Percentiles rank a stretch among this genome's conserved stretches.
These are phyloP conservation scores for Myxocyprinus asiaticus DNA, from an alignment of 2,113 vertebrate genomes.

Conservation along the genomic window DNA sequence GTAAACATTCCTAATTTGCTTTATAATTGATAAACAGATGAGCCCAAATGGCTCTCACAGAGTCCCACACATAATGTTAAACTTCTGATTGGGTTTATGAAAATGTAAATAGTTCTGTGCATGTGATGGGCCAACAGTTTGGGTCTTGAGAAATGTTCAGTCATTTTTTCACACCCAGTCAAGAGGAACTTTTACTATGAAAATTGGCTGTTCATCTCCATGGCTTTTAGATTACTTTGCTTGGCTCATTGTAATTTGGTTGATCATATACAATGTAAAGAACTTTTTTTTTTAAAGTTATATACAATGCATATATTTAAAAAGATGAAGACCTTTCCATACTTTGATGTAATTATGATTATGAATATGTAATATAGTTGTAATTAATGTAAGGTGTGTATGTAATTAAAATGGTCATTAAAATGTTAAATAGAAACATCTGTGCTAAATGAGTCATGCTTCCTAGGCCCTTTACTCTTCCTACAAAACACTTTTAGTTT, in stretches of 20 bases:
- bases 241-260: constrained; percentile 16
- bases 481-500: no score
- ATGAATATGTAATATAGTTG: constrained; percentile 46
- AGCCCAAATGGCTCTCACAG: background rate
- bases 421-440: constrained; percentile 38
- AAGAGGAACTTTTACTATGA: background rate
- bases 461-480: no score
- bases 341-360: constrained; percentile 53
- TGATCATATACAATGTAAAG: constrained; percentile 42
- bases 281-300: constrained; percentile 46
- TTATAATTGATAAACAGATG: background rate
- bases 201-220: background rate
- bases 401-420: constrained; percentile 69
- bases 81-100: background rate
- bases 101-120: constrained; percentile 12
- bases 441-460: no score
- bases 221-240: background rate
- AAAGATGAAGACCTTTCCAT: constrained; percentile 41
- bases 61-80: background rate
- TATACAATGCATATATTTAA: constrained; percentile 34
- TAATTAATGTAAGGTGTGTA: constrained; percentile 76
- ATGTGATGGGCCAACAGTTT: background rate
- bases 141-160: background rate
- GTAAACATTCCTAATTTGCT: background rate
- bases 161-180: background rate